phyloP scores from a whole-genome alignment of 2,113 vertebrate genomes.

The Globicephala melas region DNA sequence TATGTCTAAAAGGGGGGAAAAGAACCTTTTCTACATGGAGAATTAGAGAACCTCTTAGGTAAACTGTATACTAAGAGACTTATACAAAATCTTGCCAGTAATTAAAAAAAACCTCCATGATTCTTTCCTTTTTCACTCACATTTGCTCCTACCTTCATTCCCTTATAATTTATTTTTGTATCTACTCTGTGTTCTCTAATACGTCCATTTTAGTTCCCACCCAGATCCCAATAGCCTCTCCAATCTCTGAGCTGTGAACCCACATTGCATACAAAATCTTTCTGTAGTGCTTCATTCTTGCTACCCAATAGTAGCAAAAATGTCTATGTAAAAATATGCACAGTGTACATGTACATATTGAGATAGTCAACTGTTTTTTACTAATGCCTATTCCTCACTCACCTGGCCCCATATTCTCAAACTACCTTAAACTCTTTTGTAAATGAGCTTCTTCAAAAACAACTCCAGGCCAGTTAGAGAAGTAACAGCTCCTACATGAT shows the following conservation, averaged over 20 bases:
- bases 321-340: neutral
- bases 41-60: constrained; percentile 14
- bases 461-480: constrained; percentile 25
- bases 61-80: neutral
- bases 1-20: neutral
- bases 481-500: constrained; percentile 32
- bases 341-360: neutral
- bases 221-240: neutral
- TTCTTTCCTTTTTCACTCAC: neutral
- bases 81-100: neutral
- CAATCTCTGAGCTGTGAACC: neutral
- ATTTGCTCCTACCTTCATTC: neutral
- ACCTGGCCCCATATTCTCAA: neutral
- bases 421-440: neutral
- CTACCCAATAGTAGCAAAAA: neutral
- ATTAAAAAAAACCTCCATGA: neutral
- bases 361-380: neutral
- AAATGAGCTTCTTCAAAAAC: constrained; percentile 29
- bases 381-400: neutral
- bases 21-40: neutral
- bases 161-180: neutral
- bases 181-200: neutral
- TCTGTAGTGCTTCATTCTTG: neutral
- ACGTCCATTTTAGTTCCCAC: neutral
- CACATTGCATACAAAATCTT: neutral